Percentiles rank a stretch among this genome's conserved stretches.
phyloP scores from a whole-genome alignment of 2,797 vertebrate species.

The Threskiornis aethiopicus region DNA sequence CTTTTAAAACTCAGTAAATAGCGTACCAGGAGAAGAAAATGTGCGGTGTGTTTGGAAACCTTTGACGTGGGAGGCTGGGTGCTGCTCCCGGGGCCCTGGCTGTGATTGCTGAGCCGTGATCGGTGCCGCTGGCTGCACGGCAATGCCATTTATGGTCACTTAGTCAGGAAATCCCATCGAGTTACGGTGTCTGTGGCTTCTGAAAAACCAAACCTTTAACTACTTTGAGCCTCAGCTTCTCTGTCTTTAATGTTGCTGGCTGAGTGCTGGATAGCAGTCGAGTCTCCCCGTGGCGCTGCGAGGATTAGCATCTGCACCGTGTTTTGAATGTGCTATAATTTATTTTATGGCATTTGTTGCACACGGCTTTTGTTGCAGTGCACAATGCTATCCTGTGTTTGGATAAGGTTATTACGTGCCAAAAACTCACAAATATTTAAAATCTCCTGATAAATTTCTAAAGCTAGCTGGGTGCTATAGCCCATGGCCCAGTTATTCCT shows the following conservation, averaged over 20 bases:
- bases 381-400: conserved; percentile 39
- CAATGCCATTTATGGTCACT: neutral
- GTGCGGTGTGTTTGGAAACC: neutral
- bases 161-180: neutral
- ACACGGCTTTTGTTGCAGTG: conserved; percentile 15
- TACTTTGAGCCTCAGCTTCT: neutral
- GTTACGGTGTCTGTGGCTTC: neutral
- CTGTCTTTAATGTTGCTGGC: neutral
- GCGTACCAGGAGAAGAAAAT: neutral
- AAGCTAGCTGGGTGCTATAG: neutral
- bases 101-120: neutral
- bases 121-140: fast-evolving
- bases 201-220: neutral
- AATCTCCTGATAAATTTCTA: conserved; percentile 30
- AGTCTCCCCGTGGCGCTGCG: neutral
- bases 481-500: neutral
- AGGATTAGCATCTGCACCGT: conserved; percentile 13
- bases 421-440: conserved; percentile 51
- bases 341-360: conserved; percentile 6
- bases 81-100: neutral
- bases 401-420: neutral
- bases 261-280: neutral
- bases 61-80: neutral
- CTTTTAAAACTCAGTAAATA: neutral
- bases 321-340: neutral